Base-by-base conservation (phyloP, 2,113 vertebrate genomes). In the Apodemus speciosus region DNA sequence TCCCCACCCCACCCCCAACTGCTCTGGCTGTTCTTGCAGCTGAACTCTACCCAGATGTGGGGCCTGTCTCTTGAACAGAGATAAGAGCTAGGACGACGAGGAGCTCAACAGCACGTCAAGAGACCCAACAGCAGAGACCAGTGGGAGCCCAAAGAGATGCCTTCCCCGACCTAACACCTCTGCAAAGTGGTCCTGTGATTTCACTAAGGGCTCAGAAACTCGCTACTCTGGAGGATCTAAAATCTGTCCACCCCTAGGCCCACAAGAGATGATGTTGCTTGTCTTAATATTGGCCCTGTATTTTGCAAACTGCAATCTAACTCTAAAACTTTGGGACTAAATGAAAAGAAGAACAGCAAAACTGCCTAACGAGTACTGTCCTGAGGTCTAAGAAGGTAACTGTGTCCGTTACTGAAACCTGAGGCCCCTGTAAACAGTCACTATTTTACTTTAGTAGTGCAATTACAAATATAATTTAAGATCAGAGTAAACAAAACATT, bases 401-500 rank as follows among this genome's bases (percentile, higher is more conserved):
- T 38, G n/a, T 90, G 35, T 92, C 21, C n/a, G 2, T 40, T 76
- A 89, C 16, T 43, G 85, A 40, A 93, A 95, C 96, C 62, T 68
- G 25, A 91, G 91, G 93, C 35, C 27, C 79, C 56, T 89, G 85
- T 68, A 76, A 91, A 94, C 18, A 95, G 46, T 32, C 60, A 51
- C n/a, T 60, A 83, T 53, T 92, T 95, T 95, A 83, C 88, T 89
- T 90, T 76, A 71, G 53, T 92, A 86, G 86, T 89, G 6, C 53
- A 94, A 87, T 56, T 90, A 92, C 46, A 91, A 96, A 94, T 92
- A 89, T 16, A 66, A 89, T 83, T 75, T 81, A 84, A 72, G 38
- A 90, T 51, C 15, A 84, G 43, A 92, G 85, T 53, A 97, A 94
- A 84, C 49, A 91, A 94, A 96, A 85, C 62, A 94, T 79, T 85